These are phyloP conservation scores for Dissostichus mawsoni DNA, from an alignment of 2,113 vertebrate species.

Conservation along the genomic window DNA sequence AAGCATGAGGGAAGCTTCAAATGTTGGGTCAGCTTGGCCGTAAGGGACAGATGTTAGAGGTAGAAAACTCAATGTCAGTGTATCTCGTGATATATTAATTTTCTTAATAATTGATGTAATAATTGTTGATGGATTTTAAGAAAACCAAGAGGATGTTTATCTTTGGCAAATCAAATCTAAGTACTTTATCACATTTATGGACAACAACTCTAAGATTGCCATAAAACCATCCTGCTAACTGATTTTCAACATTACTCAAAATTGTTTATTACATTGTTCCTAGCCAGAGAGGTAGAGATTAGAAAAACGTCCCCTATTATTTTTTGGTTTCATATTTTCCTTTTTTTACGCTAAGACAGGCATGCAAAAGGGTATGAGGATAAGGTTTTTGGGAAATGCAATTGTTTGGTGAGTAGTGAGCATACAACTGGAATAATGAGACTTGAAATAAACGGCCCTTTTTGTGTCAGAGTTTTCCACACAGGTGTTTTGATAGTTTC, in stretches of 20 bases:
- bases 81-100: neutral
- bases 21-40: neutral
- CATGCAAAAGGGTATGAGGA: too few relatives aligned
- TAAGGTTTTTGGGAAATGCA: too few relatives aligned
- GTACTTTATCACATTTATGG: neutral
- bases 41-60: neutral
- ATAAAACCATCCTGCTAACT: neutral
- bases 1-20: neutral
- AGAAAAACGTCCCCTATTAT: neutral
- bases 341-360: neutral
- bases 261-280: neutral
- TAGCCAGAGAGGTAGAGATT: neutral
- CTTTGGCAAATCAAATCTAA: neutral
- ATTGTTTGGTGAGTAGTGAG: too few relatives aligned
- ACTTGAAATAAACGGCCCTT: too few relatives aligned
- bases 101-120: neutral
- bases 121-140: neutral
- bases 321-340: neutral
- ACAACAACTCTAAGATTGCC: neutral
- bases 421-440: too few relatives aligned
- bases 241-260: conserved; percentile 1
- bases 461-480: too few relatives aligned
- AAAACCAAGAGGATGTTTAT: neutral
- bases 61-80: neutral
- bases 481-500: too few relatives aligned